These are phyloP conservation scores for Lepilemur ruficaudatus DNA, from an alignment of 2,797 vertebrate species.

Conservation along the genomic window DNA sequence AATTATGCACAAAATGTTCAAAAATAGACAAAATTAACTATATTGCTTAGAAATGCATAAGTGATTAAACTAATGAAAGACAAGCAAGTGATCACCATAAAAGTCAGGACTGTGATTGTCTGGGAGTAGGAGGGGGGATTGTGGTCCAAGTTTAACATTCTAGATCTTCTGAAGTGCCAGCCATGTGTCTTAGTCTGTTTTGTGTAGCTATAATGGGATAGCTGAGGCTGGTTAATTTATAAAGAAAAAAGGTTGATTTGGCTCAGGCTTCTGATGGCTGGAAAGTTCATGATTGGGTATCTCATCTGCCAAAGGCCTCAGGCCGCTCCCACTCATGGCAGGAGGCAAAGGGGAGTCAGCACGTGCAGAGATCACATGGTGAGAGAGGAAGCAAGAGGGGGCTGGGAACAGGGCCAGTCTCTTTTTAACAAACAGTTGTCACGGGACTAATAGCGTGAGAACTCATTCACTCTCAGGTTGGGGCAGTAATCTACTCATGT, in stretches of 20 bases:
- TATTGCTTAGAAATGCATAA: background rate
- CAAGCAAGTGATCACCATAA: background rate
- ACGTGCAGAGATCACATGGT: background rate
- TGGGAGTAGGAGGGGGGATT: too few species aligned
- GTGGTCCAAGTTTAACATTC: background rate
- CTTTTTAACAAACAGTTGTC: background rate
- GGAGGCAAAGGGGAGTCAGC: background rate
- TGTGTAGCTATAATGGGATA: background rate
- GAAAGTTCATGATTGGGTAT: background rate
- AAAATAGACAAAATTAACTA: background rate
- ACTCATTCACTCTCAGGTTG: background rate
- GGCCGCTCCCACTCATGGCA: background rate
- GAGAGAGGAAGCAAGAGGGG: background rate
- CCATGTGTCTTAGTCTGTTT: background rate
- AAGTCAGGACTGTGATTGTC: background rate
- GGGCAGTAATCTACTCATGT: background rate
- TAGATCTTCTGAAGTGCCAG: background rate
- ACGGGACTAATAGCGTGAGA: background rate
- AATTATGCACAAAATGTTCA: background rate
- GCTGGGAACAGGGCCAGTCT: background rate
- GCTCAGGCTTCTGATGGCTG: background rate
- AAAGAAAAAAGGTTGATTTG: background rate
- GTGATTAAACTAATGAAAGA: background rate
- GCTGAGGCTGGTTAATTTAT: background rate
- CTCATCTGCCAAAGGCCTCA: background rate